Base-by-base conservation (phyloP, 1,140 invertebrate species). In the Dryas iulia region DNA sequence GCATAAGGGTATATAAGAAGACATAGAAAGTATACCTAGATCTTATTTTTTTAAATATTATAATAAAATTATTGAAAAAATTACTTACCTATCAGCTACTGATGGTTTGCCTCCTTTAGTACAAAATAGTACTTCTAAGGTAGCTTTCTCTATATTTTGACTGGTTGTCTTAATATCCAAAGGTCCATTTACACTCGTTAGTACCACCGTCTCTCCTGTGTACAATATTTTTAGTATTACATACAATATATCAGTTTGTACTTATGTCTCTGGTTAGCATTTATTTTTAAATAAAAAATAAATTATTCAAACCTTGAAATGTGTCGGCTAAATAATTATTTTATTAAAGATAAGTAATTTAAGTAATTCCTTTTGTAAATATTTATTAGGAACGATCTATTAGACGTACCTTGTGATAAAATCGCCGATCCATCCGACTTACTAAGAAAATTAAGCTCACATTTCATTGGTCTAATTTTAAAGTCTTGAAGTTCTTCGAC, bases 101-200 rank as follows among this genome's bases (percentile, higher is more conserved):
- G 93, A 94, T n/a, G 96, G 94, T 61, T 95, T 92, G 4, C 97
- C 96, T 69, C 94, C 92, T 87, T 97, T 96, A 6, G 95, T 94
- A 73, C 94, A 94, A 79, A 95, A 98, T 24, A 94, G 90, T 52
- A 96, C 95, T 89, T 98, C 97, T 8, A 98, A 83, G 35, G 93
- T 94, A 6, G 96, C 95, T 91, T 95, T 96, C 66, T 97, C 96
- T 61, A 96, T 94, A 61, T 95, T 93, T 74, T 97, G 94, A 90
- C 96, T 97, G 56, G 95, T 94, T 57, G 94, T 89, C 86, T 95
- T 97, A 3, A 95, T 94, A 91, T 98, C 97, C 8, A 95, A 87
- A 0, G 97, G 97, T 0, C 97, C 97, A 93, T 98, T 96, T 21
- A 98, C 93, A 67, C 95, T 95, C 39, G 94, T 95, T 25, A 97